phyloP scores from a whole-genome alignment of 2,113 vertebrate species.

The Siphamia tubifer region DNA sequence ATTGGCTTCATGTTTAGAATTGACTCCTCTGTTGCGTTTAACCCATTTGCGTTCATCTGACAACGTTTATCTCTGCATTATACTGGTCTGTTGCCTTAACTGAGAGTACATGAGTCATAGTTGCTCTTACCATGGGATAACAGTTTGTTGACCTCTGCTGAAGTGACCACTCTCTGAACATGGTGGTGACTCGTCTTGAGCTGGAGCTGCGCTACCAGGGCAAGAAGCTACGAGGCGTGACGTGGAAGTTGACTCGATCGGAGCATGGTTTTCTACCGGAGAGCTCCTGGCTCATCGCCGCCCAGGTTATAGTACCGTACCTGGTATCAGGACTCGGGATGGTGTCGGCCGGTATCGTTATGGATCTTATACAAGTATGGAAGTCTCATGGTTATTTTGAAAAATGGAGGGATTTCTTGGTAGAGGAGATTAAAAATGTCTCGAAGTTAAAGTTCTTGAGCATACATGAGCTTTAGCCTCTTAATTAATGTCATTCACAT shows the following conservation, averaged over 20 bases:
- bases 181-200: conserved; percentile 90
- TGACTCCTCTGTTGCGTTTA: background rate
- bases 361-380: conserved; percentile 90
- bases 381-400: background rate
- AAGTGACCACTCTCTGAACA: conserved; percentile 39
- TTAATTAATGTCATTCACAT: too few relatives aligned
- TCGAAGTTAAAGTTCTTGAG: too few relatives aligned
- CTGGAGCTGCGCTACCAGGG: conserved; percentile 88
- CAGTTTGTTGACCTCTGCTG: background rate
- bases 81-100: background rate
- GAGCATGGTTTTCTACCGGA: conserved; percentile 86
- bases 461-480: too few relatives aligned
- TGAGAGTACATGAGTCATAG: background rate
- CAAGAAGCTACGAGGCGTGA: conserved; percentile 88
- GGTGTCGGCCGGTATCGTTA: conserved; percentile 88
- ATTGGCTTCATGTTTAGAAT: background rate
- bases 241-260: conserved; percentile 86
- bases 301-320: conserved; percentile 84
- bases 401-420: background rate
- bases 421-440: too few relatives aligned
- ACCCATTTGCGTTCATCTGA: background rate
- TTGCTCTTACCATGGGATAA: conserved; percentile 28
- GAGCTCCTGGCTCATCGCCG: conserved; percentile 80
- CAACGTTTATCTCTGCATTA: background rate
- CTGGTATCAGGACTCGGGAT: conserved; percentile 88